phyloP scores from a whole-genome alignment of 2,113 vertebrate genomes.

The Neolamprologus caudopunctatus region DNA sequence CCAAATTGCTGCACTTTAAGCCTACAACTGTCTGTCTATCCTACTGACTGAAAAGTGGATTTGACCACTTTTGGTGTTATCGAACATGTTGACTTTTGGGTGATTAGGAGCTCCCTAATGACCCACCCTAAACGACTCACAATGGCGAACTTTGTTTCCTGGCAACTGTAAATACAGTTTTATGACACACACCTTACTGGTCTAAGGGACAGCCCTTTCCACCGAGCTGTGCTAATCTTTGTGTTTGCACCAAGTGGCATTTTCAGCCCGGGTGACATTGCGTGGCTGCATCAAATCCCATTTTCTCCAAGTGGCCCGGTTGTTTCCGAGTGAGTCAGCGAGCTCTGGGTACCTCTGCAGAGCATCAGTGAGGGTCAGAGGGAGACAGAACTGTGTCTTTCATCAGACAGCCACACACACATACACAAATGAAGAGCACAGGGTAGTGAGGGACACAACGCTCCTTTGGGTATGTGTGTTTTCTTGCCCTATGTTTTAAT shows the following conservation, averaged over 20 bases:
- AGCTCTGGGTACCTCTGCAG: conserved; percentile 49
- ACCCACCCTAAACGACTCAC: neutral
- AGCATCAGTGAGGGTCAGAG: conserved; percentile 43
- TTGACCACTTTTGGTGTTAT: neutral
- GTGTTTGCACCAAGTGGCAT: neutral
- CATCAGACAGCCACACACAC: neutral
- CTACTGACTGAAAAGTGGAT: neutral
- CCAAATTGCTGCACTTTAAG: neutral
- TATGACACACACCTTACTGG: conserved; percentile 1
- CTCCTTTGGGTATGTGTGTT: neutral
- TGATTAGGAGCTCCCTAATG: neutral
- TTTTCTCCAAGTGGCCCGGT: conserved; percentile 54
- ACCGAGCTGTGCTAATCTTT: neutral
- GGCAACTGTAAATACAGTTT: neutral
- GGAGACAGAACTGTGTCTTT: conserved; percentile 29
- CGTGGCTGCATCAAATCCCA: conserved; percentile 33
- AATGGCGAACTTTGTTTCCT: neutral
- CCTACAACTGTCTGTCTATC: neutral
- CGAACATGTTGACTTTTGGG: neutral
- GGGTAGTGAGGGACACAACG: neutral
- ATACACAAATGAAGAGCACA: neutral
- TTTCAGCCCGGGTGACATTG: conserved; percentile 23
- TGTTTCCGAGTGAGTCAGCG: conserved; percentile 61
- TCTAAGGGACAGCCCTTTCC: neutral
- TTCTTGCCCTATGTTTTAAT: conserved; percentile 40